Percentiles rank a stretch among this genome's conserved stretches.
Evolutionary conservation across 2,888 invertebrate species (phyloP).

Genomic region (Agonopterix heracliana): DNA sequence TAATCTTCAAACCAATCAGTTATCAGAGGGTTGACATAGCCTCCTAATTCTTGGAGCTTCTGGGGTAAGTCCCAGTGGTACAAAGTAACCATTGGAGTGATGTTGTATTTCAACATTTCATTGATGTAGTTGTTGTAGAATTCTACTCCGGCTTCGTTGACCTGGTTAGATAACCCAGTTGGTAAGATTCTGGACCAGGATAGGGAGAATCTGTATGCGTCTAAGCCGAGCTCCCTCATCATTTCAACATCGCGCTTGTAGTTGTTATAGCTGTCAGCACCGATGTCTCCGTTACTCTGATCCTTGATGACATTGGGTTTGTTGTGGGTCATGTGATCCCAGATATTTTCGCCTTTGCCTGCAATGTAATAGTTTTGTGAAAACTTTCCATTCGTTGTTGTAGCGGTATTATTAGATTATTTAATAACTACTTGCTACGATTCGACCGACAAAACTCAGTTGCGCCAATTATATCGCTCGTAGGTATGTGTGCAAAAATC

Average conservation of each 20-base stretch:
- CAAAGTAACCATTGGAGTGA: constrained; percentile 74
- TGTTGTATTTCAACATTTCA: constrained; percentile 73
- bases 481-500: neutral
- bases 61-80: constrained; percentile 71
- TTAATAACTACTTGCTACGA: too few relatives aligned
- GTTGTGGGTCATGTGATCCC: constrained; percentile 32
- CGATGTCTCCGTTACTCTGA: constrained; percentile 64
- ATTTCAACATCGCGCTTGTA: constrained; percentile 69
- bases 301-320: constrained; percentile 24
- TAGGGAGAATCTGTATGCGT: constrained; percentile 72
- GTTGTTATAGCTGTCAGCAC: constrained; percentile 74
- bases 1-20: constrained; percentile 60
- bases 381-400: too few relatives aligned
- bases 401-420: too few relatives aligned
- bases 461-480: too few relatives aligned
- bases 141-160: constrained; percentile 76
- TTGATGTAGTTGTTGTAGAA: constrained; percentile 80
- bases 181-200: constrained; percentile 79
- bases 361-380: neutral
- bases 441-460: too few relatives aligned
- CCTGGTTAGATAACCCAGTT: constrained; percentile 55
- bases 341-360: constrained; percentile 34
- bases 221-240: constrained; percentile 47
- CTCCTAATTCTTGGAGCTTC: constrained; percentile 67
- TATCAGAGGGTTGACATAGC: constrained; percentile 52